Evolutionary conservation across 2,113 vertebrate species (phyloP), one percentile per base, ranked within the genome.

Genomic region (Eptesicus fuscus): DNA sequence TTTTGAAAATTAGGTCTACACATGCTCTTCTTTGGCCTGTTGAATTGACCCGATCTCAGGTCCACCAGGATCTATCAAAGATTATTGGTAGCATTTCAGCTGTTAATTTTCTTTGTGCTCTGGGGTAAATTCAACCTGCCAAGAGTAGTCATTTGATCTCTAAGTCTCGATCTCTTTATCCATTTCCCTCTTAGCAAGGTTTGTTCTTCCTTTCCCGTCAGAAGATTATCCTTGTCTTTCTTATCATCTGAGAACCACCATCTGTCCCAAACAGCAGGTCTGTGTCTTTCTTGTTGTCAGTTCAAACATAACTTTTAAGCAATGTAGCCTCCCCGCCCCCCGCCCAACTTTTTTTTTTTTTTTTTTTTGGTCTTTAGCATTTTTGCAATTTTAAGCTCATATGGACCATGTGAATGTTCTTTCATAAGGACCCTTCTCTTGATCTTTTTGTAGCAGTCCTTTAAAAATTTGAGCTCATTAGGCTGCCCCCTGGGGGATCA

Each of bases 381-480:
- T 63, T 83, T 83, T 83, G 56, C 56, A 83, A 83, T 28, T 63
- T 83, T 63, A 83, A 83, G 37, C 59, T 83, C 79, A 83, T 63
- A 14, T 32, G 28, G 79, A 20, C 30, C 47, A 9, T 3, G 32
- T 6, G 37, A 11, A 17, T 2, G 2, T 35, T 86, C 93, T 90
- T 96, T 93, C 73, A 93, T 85, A 47, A 8, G 17, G 70, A 10
- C 44, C 20, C 74, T 47, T 79, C 84, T 73, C 80, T 89, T 88
- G 76, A 88, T 97, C 90, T 71, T 94, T 96, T 90, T 63, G 59
- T 90, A 23, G 4, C 0, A 25, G 74, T 49, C 49, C 87, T 96
- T 96, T 89, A 95, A 91, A 91, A 61, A 17, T 61, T 67, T 35
- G 69, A 91, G 92, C 71, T 61, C 73, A 78, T 95, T 79, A 67